Percentiles rank a stretch among this genome's conserved stretches.
Evolutionary conservation across 1,140 invertebrate genomes (phyloP).

Genomic region (Lamellibrachia luymesi): DNA sequence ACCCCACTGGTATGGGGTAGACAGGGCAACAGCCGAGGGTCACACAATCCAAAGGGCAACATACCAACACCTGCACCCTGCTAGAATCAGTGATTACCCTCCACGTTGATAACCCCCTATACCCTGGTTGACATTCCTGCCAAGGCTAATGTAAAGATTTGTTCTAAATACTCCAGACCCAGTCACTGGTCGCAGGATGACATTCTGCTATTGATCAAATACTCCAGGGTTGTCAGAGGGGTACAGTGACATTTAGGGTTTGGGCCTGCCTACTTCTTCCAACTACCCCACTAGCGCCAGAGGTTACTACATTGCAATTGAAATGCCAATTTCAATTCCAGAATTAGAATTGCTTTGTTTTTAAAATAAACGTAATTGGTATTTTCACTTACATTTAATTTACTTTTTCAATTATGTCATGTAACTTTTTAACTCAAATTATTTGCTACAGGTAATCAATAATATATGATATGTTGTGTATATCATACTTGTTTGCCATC

Average conservation of each 20-base stretch:
- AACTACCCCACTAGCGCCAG: neutral
- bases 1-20: neutral
- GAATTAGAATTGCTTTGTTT: no score
- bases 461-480: no score
- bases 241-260: neutral
- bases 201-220: neutral
- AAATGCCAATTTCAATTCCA: no score
- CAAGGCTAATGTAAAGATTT: neutral
- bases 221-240: neutral
- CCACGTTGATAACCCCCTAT: neutral
- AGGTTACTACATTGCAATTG: no score
- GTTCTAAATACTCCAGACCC: neutral
- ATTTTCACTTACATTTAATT: no score
- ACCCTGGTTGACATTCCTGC: neutral
- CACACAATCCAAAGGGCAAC: neutral
- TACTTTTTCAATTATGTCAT: no score
- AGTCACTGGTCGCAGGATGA: neutral
- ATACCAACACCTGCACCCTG: neutral
- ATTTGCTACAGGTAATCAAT: no score
- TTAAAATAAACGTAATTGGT: no score
- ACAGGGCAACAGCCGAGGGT: neutral
- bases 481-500: no score
- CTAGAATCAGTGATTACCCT: neutral
- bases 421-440: no score
- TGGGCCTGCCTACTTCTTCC: neutral